phyloP scores from a whole-genome alignment of 2,113 vertebrate species.

The Chitala chitala region DNA sequence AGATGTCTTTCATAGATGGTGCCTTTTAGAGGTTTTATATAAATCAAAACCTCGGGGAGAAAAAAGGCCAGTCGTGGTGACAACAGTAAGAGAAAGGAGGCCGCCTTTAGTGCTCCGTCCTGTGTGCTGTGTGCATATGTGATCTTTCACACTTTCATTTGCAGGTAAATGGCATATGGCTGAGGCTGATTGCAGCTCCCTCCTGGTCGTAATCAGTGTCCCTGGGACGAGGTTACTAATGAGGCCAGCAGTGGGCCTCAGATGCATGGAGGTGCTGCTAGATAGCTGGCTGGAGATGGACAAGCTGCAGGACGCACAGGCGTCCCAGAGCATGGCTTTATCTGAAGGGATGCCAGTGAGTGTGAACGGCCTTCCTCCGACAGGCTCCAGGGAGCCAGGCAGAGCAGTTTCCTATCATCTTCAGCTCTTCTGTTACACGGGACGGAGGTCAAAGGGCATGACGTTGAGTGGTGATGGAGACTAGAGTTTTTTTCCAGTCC shows the following conservation, averaged over 20 bases:
- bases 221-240: conserved; percentile 16
- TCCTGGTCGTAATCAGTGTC: conserved; percentile 22
- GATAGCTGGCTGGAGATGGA: conserved; percentile 1
- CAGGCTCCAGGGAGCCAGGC: too few species aligned
- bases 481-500: too few species aligned
- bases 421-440: too few species aligned
- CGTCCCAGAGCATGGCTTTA: background rate
- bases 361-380: too few species aligned
- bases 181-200: conserved; percentile 16
- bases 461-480: too few species aligned
- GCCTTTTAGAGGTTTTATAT: conserved; percentile 2
- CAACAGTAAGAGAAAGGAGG: background rate
- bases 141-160: conserved; percentile 11
- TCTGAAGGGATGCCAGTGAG: too few species aligned
- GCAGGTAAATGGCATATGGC: conserved; percentile 15
- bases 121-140: background rate
- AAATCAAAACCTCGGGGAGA: conserved; percentile 6
- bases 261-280: background rate
- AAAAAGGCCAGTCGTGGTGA: conserved; percentile 7
- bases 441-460: too few species aligned
- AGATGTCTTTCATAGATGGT: background rate
- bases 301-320: background rate
- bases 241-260: conserved; percentile 5
- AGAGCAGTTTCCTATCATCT: too few species aligned
- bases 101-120: background rate